phyloP scores from a whole-genome alignment of 2,113 vertebrate genomes.

The Myiozetetes cayanensis region DNA sequence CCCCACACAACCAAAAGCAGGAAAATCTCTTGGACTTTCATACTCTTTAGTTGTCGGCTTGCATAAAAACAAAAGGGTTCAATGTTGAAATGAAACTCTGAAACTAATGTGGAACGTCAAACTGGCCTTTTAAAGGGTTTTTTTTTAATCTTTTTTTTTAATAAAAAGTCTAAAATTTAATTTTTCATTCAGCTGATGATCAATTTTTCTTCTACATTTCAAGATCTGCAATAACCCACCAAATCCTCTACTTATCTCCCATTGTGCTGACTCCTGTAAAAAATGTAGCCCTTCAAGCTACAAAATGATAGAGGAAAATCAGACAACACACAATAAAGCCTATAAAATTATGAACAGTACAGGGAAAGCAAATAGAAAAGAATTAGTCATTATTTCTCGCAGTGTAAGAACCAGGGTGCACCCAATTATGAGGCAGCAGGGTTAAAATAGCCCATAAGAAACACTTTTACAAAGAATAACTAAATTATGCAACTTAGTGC shows the following conservation, averaged over 20 bases:
- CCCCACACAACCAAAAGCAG: background rate
- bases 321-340: slow-evolving; percentile 34
- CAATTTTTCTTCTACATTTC: slow-evolving; percentile 7
- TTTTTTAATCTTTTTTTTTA: background rate
- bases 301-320: slow-evolving; percentile 40
- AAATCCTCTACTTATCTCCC: slow-evolving; percentile 25
- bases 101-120: background rate
- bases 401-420: background rate
- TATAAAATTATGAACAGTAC: slow-evolving; percentile 30
- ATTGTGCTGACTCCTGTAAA: slow-evolving; percentile 3
- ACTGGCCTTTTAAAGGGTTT: background rate
- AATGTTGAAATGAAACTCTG: background rate
- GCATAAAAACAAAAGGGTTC: background rate
- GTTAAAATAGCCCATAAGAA: slow-evolving; percentile 35
- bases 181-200: background rate
- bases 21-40: background rate
- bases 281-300: slow-evolving; percentile 37
- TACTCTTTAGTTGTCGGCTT: background rate
- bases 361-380: slow-evolving; percentile 43
- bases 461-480: slow-evolving; percentile 32
- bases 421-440: slow-evolving; percentile 12
- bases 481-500: slow-evolving; percentile 42
- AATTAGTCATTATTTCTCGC: slow-evolving; percentile 30
- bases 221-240: slow-evolving; percentile 22
- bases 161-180: background rate